phyloP scores from a whole-genome alignment of 2,797 vertebrate genomes.

The Myotis planiceps region DNA sequence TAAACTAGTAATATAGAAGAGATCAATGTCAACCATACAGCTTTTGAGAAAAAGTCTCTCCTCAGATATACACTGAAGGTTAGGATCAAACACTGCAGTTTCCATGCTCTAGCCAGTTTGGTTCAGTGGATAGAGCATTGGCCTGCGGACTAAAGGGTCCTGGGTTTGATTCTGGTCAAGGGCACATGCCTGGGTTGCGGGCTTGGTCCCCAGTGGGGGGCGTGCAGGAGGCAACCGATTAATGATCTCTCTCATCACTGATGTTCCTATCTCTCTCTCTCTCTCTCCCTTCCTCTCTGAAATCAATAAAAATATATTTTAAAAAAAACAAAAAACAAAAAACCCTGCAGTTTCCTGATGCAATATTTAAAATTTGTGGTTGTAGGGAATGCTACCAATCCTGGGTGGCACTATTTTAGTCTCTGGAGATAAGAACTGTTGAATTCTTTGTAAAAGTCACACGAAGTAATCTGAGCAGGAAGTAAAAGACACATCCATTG shows the following conservation, averaged over 20 bases:
- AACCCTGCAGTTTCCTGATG: background rate
- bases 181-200: too few relatives aligned
- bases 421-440: background rate
- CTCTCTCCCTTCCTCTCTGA: too few relatives aligned
- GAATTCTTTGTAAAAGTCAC: conserved; percentile 17
- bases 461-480: background rate
- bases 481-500: background rate
- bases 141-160: too few relatives aligned
- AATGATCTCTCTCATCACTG: too few relatives aligned
- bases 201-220: too few relatives aligned
- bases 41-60: background rate
- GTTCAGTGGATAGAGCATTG: too few relatives aligned
- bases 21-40: background rate
- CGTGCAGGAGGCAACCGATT: too few relatives aligned
- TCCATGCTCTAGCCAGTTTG: too few relatives aligned
- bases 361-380: background rate
- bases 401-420: background rate
- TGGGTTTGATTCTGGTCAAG: too few relatives aligned
- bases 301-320: too few relatives aligned
- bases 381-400: background rate
- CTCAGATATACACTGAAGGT: background rate
- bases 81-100: background rate
- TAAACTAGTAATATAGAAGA: background rate
- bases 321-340: background rate
- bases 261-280: too few relatives aligned